These are phyloP conservation scores for Grammomys surdaster DNA, from an alignment of 2,113 vertebrate genomes.

Conservation along the genomic window DNA sequence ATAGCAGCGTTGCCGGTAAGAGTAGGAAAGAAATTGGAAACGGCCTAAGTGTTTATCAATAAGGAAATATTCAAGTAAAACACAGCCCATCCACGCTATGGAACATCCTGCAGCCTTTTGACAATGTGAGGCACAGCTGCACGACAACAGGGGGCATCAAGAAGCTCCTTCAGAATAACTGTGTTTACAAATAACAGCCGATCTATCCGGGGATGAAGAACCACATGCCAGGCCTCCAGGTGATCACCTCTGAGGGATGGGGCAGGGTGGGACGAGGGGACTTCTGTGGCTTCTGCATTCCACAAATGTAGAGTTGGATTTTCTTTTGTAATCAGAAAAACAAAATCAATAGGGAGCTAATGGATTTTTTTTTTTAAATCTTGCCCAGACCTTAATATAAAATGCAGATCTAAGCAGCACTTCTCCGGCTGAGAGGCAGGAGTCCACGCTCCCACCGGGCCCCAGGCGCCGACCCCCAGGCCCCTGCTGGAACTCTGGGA, in stretches of 20 bases:
- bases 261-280: neutral
- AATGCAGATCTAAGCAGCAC: constrained; percentile 50
- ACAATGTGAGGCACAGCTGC: neutral
- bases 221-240: no score
- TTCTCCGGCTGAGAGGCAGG: neutral
- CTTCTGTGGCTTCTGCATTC: neutral
- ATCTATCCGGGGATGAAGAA: neutral
- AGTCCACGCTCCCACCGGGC: neutral
- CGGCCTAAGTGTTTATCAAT: constrained; percentile 9
- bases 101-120: neutral
- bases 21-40: constrained; percentile 24
- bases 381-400: constrained; percentile 44
- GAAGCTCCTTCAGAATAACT: neutral
- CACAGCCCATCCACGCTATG: rapidly evolving
- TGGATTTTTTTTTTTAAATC: constrained; percentile 42
- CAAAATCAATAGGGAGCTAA: constrained; percentile 71
- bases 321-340: constrained; percentile 71
- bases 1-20: neutral
- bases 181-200: constrained; percentile 24
- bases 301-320: constrained; percentile 27
- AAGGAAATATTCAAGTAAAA: constrained; percentile 45
- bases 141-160: neutral
- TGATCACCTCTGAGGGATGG: neutral
- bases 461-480: neutral
- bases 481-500: neutral